A percentile compares a stretch with the other conserved stretches of the same genome.
phyloP scores from a whole-genome alignment of 2,113 vertebrate genomes.

The Myocastor coypus region DNA sequence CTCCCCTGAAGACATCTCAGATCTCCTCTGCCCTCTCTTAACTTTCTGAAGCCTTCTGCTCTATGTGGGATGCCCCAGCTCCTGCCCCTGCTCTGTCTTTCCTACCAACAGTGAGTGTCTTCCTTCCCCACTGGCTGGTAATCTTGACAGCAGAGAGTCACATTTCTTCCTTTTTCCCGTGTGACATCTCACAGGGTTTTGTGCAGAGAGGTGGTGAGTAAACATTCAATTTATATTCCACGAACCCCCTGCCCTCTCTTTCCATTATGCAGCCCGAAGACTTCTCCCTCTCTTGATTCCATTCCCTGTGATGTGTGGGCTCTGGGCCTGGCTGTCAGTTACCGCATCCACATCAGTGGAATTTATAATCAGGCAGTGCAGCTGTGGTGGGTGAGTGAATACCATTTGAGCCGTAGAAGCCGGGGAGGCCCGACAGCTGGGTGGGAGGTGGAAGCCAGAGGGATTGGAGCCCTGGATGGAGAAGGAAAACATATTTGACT shows the following conservation, averaged over 20 bases:
- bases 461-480: neutral
- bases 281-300: neutral
- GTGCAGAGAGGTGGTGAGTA: conserved; percentile 17
- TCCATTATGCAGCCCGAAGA: neutral
- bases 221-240: conserved; percentile 12
- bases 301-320: neutral
- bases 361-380: neutral
- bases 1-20: neutral
- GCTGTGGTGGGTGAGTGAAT: neutral
- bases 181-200: conserved; percentile 44
- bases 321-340: conserved; percentile 6
- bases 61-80: neutral
- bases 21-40: neutral
- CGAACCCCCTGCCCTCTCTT: neutral
- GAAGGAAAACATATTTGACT: neutral
- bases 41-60: neutral
- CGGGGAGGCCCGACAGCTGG: neutral
- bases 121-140: neutral
- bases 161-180: neutral
- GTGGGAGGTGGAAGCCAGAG: neutral
- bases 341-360: neutral
- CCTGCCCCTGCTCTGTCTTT: neutral
- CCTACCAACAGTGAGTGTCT: neutral
- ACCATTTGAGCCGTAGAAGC: neutral
- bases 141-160: conserved; percentile 50